A percentile compares a stretch with the other conserved stretches of the same genome.
These are phyloP conservation scores for Idris sp. DNA, from an alignment of 1,140 invertebrate species.

Conservation along the genomic window DNA sequence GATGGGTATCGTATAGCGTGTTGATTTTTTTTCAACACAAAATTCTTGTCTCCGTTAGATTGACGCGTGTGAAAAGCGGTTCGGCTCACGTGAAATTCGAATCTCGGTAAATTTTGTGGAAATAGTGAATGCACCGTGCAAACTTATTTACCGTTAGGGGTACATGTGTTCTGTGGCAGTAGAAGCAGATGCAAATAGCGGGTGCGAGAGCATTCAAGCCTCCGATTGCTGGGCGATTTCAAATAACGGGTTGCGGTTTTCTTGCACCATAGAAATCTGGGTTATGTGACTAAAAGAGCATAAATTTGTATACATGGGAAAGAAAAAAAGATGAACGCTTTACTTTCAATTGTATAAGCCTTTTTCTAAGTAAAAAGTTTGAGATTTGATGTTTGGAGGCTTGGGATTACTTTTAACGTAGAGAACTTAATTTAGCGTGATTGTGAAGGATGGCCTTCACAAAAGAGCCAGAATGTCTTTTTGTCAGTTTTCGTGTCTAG, in stretches of 20 bases:
- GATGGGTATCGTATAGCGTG: conserved; percentile 45
- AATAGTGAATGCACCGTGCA: conserved; percentile 56
- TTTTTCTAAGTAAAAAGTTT: conserved; percentile 41
- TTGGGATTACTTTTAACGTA: conserved; percentile 51
- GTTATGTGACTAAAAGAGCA: conserved; percentile 75
- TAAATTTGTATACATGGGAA: conserved; percentile 76
- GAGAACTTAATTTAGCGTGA: conserved; percentile 62
- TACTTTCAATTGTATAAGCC: conserved; percentile 39
- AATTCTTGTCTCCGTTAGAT: conserved; percentile 31
- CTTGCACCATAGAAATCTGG: conserved; percentile 74
- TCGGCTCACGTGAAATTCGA: conserved; percentile 38
- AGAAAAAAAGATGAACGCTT: conserved; percentile 54
- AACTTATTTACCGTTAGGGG: conserved; percentile 51
- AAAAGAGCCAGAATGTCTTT: conserved; percentile 40
- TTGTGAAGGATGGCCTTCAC: conserved; percentile 53
- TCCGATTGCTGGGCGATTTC: conserved; percentile 45
- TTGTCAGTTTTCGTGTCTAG: conserved; percentile 4
- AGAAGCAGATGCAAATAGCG: conserved; percentile 64
- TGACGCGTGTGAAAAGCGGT: conserved; percentile 44
- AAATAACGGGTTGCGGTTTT: conserved; percentile 76
- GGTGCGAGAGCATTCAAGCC: conserved; percentile 55
- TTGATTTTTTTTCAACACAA: conserved; percentile 26
- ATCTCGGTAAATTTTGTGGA: conserved; percentile 10
- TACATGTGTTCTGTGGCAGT: conserved; percentile 27
- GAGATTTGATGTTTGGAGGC: conserved; percentile 44